Base-by-base conservation (phyloP, 2,113 vertebrate genomes). In the Sander vitreus region DNA sequence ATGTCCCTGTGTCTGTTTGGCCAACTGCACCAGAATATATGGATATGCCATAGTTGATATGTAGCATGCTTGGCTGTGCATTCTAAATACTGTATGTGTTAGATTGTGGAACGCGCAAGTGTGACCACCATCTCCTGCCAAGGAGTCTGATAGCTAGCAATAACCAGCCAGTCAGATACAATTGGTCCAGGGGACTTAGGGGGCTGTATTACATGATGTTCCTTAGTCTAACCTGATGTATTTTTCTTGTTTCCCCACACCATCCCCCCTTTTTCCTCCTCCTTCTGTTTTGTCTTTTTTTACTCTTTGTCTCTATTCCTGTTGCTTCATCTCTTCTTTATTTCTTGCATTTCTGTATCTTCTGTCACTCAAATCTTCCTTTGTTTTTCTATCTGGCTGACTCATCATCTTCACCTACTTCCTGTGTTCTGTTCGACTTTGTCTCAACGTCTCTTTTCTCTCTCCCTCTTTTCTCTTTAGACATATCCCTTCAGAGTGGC, bases 401-500 rank as follows among this genome's bases (percentile, higher is more conserved):
- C 9, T 63, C 4, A 45, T 55, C 39, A 27, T 64, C 18, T 65
- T 33, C n/a, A 23, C 7, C 21, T 54, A 47, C 2, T 0, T 65
- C 14, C 0, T 68, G 23, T 76, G 4, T 75, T 78, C 11, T 54
- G 15, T 65, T 30, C 2, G 0, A 0, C 2, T 60, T 83, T 76
- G 30, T 64, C 53, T 88, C 19, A 88, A 48, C 12, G 2, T 33
- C 48, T 79, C 39, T 48, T 45, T 14, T 16, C 18, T 68, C 36
- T 8, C 65, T 23, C 54, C 21, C 54, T 50, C 27, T 4, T 94
- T 79, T 91, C 91, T 91, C 94, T 91, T 43, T 93, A 99, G 98
- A 97, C 95, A 95, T 84, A 91, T 92, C 88, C 75, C 83, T 86
- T 79, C 97, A 95, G 93, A 94, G 96, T 93, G 96, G 96, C 93